Conservation (phyloP, 2,797 vertebrate species). For the Sebastes wilsoni region DNA sequence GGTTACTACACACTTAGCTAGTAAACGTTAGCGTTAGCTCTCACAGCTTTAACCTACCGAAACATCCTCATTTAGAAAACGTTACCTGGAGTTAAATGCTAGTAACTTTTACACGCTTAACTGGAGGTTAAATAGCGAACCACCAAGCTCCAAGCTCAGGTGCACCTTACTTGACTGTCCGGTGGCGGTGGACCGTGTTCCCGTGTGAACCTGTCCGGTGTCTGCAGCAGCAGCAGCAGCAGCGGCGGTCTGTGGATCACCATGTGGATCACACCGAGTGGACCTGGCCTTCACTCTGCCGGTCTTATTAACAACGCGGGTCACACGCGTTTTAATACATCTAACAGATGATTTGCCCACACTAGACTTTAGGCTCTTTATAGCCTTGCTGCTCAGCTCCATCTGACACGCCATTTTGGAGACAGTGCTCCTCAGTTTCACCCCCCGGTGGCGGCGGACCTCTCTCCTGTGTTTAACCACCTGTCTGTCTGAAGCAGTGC, state of each 20-base stretch:
- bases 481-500: neutral
- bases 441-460: neutral
- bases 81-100: fast-evolving
- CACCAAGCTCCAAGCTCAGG: neutral
- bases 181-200: neutral
- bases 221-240: neutral
- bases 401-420: neutral
- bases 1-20: neutral
- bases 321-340: neutral
- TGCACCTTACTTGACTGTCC: conserved; percentile 42
- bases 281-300: neutral
- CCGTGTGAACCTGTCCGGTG: neutral
- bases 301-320: neutral
- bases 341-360: neutral
- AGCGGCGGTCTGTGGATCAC: neutral
- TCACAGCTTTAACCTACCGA: too few relatives aligned
- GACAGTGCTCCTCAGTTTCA: neutral
- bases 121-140: fast-evolving
- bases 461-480: too few relatives aligned
- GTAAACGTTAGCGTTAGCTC: neutral
- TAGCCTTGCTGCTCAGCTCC: neutral
- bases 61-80: neutral
- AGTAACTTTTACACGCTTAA: too few relatives aligned
- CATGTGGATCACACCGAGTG: neutral
- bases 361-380: neutral